These are phyloP conservation scores for Linnaemya vulpina DNA, from an alignment of 2,888 invertebrate species.

Conservation along the genomic window DNA sequence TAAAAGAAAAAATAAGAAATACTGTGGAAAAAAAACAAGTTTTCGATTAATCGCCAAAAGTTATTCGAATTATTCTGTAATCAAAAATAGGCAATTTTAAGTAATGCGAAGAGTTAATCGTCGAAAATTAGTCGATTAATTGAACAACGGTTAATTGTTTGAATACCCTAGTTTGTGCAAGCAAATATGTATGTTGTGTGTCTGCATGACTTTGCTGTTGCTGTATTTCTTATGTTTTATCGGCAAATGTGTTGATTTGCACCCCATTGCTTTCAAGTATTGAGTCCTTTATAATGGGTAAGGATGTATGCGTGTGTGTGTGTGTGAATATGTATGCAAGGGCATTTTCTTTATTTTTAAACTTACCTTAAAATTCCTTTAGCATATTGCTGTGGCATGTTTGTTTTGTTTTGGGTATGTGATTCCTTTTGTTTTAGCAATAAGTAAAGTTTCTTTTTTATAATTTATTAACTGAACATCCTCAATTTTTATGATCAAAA, in stretches of 20 bases:
- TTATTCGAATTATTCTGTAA: too few species aligned
- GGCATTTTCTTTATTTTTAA: slow-evolving; percentile 16
- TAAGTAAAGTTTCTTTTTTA: background rate
- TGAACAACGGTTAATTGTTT: too few species aligned
- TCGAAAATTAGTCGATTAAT: too few species aligned
- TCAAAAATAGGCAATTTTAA: too few species aligned
- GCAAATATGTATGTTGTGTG: background rate
- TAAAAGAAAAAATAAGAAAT: too few species aligned
- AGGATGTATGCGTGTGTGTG: slow-evolving; percentile 24
- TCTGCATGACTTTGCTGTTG: slow-evolving; percentile 49
- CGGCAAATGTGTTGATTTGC: slow-evolving; percentile 64
- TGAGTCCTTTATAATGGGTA: slow-evolving; percentile 27
- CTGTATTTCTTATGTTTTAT: slow-evolving; percentile 35
- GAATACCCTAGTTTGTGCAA: too few species aligned
- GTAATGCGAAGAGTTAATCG: too few species aligned
- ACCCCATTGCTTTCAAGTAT: slow-evolving; percentile 62
- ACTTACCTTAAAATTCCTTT: slow-evolving; percentile 48
- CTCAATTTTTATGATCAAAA: background rate
- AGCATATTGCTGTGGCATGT: slow-evolving; percentile 46
- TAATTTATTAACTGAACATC: slow-evolving; percentile 13
- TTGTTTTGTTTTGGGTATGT: slow-evolving; percentile 16
- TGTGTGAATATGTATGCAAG: slow-evolving; percentile 46
- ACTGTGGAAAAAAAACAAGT: too few species aligned
- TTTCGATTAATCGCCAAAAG: too few species aligned
- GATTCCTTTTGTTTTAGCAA: slow-evolving; percentile 13